Base-by-base conservation (phyloP, 1,140 invertebrate species). In the Heliconius hermathena region DNA sequence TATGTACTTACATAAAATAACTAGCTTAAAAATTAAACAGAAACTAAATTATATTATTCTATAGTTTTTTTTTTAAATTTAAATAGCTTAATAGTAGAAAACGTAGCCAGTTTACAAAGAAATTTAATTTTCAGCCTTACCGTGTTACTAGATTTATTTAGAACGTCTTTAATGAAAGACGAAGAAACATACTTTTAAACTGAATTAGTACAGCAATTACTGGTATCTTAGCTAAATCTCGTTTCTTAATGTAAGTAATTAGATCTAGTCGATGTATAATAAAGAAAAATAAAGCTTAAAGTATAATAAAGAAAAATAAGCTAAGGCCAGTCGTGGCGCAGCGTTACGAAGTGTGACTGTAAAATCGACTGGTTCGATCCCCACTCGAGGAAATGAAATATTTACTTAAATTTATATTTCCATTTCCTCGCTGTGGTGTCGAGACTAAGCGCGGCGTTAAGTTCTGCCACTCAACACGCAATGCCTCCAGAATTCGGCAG, bases 161-260 rank as follows among this genome's bases (percentile, higher is more conserved):
- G 60, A 66, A 66, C 60, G 13, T 22, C 60, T 66, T 26, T 66
- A 66, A 66, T 66, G 22, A 29, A 29, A 5, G 60, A n/a, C 60
- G n/a, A 66, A 26, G 26, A 66, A 66, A 66, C 29, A 66, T 29
- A 66, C 60, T 29, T 26, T 22, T 22, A 66, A 66, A 66, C 60
- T 66, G 60, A 66, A 66, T 66, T 66, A 66, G 60, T 66, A 26
- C 60, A 66, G 60, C 26, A 16, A 66, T 66, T 66, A 66, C 60
- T 26, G 60, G 26, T 66, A 66, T 66, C 60, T 66, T 66, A 66
- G 60, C 26, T 66, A 26, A 66, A 66, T 66, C 60, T 66, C 3
- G 60, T 66, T 66, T 66, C 60, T 66, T 66, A 66, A 66, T 29
- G 13, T 11, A 29, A 66, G 60, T 66, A 66, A 66, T 66, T 66